A percentile compares a stretch with the other conserved stretches of the same genome.
Conservation (phyloP, 2,888 invertebrate genomes). For the Catonia carolina region DNA sequence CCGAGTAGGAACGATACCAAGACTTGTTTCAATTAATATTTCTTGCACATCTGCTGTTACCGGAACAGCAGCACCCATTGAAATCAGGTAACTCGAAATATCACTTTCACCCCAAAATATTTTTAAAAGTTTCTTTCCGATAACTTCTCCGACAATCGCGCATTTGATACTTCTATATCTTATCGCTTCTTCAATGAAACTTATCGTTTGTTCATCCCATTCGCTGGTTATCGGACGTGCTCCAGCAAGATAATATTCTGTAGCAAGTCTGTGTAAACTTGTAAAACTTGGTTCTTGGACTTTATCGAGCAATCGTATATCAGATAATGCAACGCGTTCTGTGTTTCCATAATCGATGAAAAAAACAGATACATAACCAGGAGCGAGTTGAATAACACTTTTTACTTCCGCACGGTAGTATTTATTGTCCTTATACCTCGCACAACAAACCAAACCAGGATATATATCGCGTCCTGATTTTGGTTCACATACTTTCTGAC, state of each 20-base stretch:
- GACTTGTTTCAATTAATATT: neutral
- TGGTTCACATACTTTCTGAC: constrained; percentile 41
- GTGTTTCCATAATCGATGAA: constrained; percentile 63
- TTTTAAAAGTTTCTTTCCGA: neutral
- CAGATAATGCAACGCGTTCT: constrained; percentile 52
- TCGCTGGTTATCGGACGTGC: neutral
- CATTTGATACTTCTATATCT: neutral
- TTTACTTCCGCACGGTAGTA: constrained; percentile 48
- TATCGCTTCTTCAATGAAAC: neutral
- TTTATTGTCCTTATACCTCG: constrained; percentile 57
- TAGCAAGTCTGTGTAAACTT: neutral
- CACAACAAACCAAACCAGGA: constrained; percentile 54
- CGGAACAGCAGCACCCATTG: too few relatives aligned
- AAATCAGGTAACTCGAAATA: neutral
- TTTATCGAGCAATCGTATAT: constrained; percentile 52
- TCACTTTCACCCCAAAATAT: neutral
- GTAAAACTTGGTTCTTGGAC: constrained; percentile 44
- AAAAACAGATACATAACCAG: constrained; percentile 42
- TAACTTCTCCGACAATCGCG: neutral
- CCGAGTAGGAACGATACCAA: constrained; percentile 1
- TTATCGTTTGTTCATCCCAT: constrained; percentile 10
- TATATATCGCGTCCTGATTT: constrained; percentile 40
- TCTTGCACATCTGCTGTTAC: neutral
- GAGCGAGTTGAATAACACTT: too few relatives aligned
- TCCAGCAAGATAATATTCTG: constrained; percentile 11